These are phyloP conservation scores for Cetoscarus ocellatus DNA, from an alignment of 2,797 vertebrate species.

Conservation along the genomic window DNA sequence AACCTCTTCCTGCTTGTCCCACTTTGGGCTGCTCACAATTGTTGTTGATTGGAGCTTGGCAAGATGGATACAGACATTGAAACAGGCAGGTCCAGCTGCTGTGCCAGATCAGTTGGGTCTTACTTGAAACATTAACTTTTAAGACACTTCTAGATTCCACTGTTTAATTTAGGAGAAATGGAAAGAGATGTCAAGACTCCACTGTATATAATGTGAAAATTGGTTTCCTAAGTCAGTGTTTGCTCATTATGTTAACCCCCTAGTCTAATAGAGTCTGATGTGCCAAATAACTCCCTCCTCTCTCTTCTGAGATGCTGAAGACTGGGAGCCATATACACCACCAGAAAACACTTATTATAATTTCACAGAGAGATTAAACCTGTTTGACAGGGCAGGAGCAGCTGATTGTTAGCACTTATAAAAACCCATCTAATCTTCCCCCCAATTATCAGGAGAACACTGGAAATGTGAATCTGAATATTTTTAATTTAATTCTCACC, in stretches of 20 bases:
- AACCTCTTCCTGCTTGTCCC: too few species aligned
- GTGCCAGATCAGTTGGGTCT: too few species aligned
- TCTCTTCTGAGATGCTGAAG: constrained; percentile 32
- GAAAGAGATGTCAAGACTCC: not conserved
- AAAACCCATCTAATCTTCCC: constrained; percentile 53
- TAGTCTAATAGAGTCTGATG: not conserved
- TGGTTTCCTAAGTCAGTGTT: not conserved
- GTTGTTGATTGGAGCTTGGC: too few species aligned
- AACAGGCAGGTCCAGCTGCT: too few species aligned
- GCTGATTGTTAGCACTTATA: constrained; percentile 63
- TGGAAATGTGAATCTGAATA: constrained; percentile 69
- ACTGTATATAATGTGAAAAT: not conserved
- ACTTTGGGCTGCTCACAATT: too few species aligned
- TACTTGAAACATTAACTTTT: too few species aligned
- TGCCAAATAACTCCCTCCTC: not conserved
- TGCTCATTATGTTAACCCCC: constrained; percentile 3
- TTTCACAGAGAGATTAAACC: constrained; percentile 50
- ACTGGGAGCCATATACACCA: constrained; percentile 61
- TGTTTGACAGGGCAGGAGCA: constrained; percentile 51
- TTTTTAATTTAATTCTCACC: constrained; percentile 62
- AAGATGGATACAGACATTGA: too few species aligned
- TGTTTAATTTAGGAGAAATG: not conserved
- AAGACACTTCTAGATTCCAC: too few species aligned
- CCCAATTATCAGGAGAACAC: constrained; percentile 61
- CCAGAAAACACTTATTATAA: constrained; percentile 62